Base-by-base conservation (phyloP, 2,797 vertebrate genomes). In the Selene dorsalis region DNA sequence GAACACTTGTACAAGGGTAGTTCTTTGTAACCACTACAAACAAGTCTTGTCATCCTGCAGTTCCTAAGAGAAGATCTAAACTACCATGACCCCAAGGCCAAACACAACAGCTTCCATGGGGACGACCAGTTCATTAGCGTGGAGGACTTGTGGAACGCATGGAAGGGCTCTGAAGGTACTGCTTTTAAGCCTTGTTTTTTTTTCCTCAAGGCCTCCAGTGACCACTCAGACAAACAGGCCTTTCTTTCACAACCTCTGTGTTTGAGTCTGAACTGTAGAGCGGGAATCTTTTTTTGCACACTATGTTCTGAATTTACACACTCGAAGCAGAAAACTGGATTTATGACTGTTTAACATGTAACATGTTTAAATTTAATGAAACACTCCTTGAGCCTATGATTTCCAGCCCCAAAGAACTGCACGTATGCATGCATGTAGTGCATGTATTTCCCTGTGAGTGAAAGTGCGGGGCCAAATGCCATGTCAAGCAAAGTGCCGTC, bases 111-210 rank as follows among this genome's bases (percentile, higher is more conserved):
- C 74, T 99, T 99, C 91, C 98, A 99, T 8, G 97, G 98, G 1
- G 97, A 98, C 18, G 98, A 99, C 92, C 98, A 98, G 77, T 96
- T 99, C 90, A 99, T 99, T 89, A 99, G 97, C 0, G 98, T 99
- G 92, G 98, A 97, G 71, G 98, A 99, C 80, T 92, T 99, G 43
- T 99, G 98, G 98, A 98, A 97, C 9, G 90, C 97, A 3, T 99
- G 98, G 98, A 99, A 97, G 86, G 92, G 94, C 18, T 99, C 97
- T 0, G 95, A 97, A 97, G 98, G 98, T 99, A 95, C 69, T 32
- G 41, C 47, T 68, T 28, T 65, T 0, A 45, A 24, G 12, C 17
- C 18, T 62, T 45, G 8, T 22, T 56, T 41, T 24, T 47, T 39
- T 5, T 5, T n/a, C 22, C 20, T 59, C 4, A 39, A 41, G 26